Percentiles rank a stretch among this genome's conserved stretches.
Evolutionary conservation across 2,113 vertebrate genomes (phyloP).

Genomic region (Platycercus adscitus): DNA sequence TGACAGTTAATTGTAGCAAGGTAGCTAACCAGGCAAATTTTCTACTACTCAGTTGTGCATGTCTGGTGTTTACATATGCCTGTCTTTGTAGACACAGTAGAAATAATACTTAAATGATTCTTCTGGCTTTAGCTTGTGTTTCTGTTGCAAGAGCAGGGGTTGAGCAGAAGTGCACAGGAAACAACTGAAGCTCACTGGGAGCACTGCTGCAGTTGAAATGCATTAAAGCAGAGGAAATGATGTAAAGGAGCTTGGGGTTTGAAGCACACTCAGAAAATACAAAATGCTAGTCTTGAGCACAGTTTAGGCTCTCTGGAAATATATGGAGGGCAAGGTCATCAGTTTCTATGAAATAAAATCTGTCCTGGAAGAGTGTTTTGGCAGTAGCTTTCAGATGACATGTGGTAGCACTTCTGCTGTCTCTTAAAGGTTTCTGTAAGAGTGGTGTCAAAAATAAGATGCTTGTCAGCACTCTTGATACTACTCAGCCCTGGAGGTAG

Average conservation of each 20-base stretch:
- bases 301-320: neutral
- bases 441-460: neutral
- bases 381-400: neutral
- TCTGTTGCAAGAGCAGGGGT: neutral
- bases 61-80: neutral
- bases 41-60: accelerated
- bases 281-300: neutral
- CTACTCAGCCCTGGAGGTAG: neutral
- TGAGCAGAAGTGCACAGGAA: neutral
- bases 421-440: neutral
- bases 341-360: neutral
- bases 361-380: neutral
- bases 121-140: neutral
- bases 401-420: neutral
- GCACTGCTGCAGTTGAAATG: neutral
- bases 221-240: neutral
- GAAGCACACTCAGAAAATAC: neutral
- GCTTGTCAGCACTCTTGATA: neutral
- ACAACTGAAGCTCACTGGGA: neutral
- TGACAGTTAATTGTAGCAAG: neutral
- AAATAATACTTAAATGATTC: neutral
- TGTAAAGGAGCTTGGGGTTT: neutral
- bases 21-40: neutral
- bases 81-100: neutral
- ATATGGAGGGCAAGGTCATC: neutral